A percentile compares a stretch with the other conserved stretches of the same genome.
Evolutionary conservation across 2,888 invertebrate species (phyloP).

Genomic region (Parochlus steinenii): DNA sequence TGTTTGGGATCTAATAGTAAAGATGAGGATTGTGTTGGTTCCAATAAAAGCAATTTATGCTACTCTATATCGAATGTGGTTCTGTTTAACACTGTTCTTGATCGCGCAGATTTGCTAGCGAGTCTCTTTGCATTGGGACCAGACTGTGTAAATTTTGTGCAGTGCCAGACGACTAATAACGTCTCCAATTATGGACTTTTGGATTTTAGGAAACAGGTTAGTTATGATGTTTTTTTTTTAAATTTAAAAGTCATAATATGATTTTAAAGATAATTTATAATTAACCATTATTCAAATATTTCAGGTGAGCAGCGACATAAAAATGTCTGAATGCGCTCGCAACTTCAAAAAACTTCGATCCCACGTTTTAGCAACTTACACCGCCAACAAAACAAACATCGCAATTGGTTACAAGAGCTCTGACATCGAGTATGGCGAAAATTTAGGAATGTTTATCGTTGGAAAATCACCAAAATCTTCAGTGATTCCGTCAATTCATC

Average conservation of each 20-base stretch:
- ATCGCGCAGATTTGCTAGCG: constrained; percentile 23
- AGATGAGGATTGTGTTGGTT: not conserved
- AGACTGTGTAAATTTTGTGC: constrained; percentile 25
- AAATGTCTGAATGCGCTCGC: too few species aligned
- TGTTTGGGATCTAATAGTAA: constrained; percentile 19
- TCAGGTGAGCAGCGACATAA: too few species aligned
- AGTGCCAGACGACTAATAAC: constrained; percentile 24
- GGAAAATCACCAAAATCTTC: constrained; percentile 21
- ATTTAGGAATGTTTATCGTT: constrained; percentile 23
- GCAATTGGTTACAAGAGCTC: constrained; percentile 25
- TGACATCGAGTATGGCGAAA: constrained; percentile 17
- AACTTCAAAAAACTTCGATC: constrained; percentile 1
- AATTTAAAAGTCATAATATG: too few species aligned
- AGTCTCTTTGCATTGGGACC: constrained; percentile 29
- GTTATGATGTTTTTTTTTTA: too few species aligned
- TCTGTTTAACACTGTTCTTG: constrained; percentile 23
- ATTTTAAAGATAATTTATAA: too few species aligned
- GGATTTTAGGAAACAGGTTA: constrained; percentile 21
- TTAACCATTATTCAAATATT: too few species aligned
- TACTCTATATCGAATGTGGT: constrained; percentile 26
- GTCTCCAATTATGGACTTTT: constrained; percentile 26
- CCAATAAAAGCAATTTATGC: not conserved
- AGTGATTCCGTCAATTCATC: constrained; percentile 23
- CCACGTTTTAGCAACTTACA: constrained; percentile 34
- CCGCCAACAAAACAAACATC: constrained; percentile 42